These are phyloP conservation scores for Eretmochelys imbricata DNA, from an alignment of 2,113 vertebrate genomes.

Conservation along the genomic window DNA sequence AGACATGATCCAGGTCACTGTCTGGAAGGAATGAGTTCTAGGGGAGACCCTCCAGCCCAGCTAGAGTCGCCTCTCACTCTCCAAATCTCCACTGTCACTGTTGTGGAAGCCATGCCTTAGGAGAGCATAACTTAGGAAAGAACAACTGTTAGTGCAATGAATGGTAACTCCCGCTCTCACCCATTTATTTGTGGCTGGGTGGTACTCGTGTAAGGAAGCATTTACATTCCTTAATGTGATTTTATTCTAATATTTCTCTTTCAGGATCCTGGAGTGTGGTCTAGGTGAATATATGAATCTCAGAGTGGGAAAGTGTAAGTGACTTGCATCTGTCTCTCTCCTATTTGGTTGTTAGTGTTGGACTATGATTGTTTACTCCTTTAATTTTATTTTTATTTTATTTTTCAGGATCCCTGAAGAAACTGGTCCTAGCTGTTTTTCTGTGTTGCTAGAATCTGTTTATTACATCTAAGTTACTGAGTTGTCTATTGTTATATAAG, in stretches of 20 bases:
- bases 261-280: neutral
- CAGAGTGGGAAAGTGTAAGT: neutral
- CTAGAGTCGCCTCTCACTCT: neutral
- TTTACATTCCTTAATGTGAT: neutral
- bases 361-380: neutral
- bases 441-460: neutral
- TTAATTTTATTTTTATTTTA: neutral
- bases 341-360: neutral
- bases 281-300: neutral
- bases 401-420: neutral
- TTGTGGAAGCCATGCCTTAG: neutral
- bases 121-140: neutral
- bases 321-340: neutral
- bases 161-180: rapidly evolving
- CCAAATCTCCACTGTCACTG: neutral
- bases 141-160: neutral
- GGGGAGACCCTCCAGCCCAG: neutral
- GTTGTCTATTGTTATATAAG: neutral
- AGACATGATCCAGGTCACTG: neutral
- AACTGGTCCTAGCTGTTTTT: neutral
- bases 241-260: neutral
- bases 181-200: rapidly evolving
- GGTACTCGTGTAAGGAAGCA: neutral
- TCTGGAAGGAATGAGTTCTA: neutral
- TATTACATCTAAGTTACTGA: neutral